Conservation (phyloP, 1,140 invertebrate genomes). For the Microvelia longipes region DNA sequence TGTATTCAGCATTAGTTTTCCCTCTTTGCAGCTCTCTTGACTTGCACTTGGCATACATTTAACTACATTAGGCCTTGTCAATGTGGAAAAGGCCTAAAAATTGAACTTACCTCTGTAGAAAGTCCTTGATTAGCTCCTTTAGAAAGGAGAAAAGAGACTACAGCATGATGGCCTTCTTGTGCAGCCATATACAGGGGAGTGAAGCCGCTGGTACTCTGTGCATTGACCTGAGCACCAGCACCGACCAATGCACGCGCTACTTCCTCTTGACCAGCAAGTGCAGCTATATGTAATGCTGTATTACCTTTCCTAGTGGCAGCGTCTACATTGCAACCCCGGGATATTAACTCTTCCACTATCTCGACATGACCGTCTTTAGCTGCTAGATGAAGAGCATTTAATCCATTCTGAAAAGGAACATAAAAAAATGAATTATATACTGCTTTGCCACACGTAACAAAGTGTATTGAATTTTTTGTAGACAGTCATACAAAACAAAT, state of each 20-base stretch:
- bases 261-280: constrained; percentile 87
- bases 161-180: constrained; percentile 92
- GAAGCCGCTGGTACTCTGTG: constrained; percentile 93
- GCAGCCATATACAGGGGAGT: constrained; percentile 98
- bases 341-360: constrained; percentile 81
- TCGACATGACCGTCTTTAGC: constrained; percentile 95
- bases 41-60: too few species aligned
- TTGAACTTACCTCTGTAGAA: constrained; percentile 92
- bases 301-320: constrained; percentile 99
- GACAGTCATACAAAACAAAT: not conserved
- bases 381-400: constrained; percentile 93
- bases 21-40: too few species aligned
- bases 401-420: constrained; percentile 63
- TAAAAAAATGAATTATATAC: constrained; percentile 2
- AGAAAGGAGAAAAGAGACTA: constrained; percentile 79
- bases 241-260: constrained; percentile 81
- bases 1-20: too few species aligned
- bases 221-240: constrained; percentile 84
- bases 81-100: too few species aligned
- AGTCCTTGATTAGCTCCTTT: constrained; percentile 92
- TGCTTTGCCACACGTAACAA: not conserved
- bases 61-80: too few species aligned
- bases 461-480: constrained; percentile 5
- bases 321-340: constrained; percentile 81
- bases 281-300: constrained; percentile 97